Evolutionary conservation across 2,113 vertebrate species (phyloP), one percentile per base, ranked within the genome.

Genomic region (Lasiurus cinereus): DNA sequence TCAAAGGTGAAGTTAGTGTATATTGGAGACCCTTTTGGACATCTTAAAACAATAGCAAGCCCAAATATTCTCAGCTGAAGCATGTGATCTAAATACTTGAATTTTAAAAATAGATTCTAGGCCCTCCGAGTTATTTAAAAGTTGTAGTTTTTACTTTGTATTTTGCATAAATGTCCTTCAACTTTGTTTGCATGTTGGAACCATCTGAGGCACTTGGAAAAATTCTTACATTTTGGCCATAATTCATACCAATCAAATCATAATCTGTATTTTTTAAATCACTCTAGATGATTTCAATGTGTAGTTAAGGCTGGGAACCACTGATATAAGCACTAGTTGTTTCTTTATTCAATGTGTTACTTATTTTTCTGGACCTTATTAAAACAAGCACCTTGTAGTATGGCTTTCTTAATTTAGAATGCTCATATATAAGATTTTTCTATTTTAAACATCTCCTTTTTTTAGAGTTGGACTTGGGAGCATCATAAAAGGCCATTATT

Each of bases 281-380:
- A n/a, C 19, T 59, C 15, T 88, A 1, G 3, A 6, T 67, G 24
- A 43, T 80, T 84, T 13, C 33, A 84, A 1, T 27, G 3, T 73
- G 36, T 18, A 50, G 24, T 10, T 69, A 59, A 43, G 9, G 1
- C 62, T 87, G 27, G 88, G 22, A 78, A 59, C 27, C 29, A 36
- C 33, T 76, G 39, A 86, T 77, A 82, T 64, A 83, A 93, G 3
- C 21, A 72, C 5, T 76, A 67, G 10, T 1, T 59, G 12, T 94
- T 87, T 94, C 69, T 92, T 79, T 24, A 78, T 89, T 94, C 24
- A 52, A 46, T 90, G 10, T 66, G 36, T 67, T 83, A 70, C 73
- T 95, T 93, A 36, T 39, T 96, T n/a, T 94, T 88, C 46, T 83
- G 59, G 1, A 83, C 39, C 5, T 93, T 94, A 86, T 59, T 83